Conservation (phyloP, 2,797 vertebrate genomes). For the Argya squamiceps region DNA sequence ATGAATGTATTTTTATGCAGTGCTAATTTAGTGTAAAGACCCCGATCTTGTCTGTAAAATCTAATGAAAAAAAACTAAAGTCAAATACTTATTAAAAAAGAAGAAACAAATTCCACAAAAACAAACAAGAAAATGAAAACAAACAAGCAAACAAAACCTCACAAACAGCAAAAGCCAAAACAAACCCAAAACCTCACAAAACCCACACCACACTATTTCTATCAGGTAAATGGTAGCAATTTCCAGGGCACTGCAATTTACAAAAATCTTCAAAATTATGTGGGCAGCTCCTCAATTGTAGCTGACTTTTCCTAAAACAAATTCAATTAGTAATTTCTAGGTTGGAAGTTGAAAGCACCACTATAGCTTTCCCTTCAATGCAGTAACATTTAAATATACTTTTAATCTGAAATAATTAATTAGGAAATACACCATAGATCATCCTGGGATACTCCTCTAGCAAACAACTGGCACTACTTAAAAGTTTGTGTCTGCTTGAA, state of each 20-base stretch:
- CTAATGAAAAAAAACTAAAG: background rate
- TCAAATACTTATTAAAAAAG: background rate
- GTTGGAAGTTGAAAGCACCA: background rate
- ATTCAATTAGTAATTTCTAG: conserved; percentile 21
- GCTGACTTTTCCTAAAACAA: conserved; percentile 14
- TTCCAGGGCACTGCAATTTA: background rate
- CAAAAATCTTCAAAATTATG: background rate
- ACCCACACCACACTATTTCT: background rate
- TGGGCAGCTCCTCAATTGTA: background rate
- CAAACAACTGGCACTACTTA: background rate
- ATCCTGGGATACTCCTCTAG: background rate
- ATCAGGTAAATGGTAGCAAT: background rate
- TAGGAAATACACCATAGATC: background rate
- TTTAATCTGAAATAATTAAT: conserved; percentile 38
- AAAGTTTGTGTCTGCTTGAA: background rate
- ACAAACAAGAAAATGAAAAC: background rate
- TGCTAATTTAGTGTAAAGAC: background rate
- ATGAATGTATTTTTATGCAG: background rate
- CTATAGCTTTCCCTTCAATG: background rate
- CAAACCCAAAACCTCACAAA: background rate
- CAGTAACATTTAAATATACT: background rate
- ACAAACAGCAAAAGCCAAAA: background rate
- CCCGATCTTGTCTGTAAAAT: background rate
- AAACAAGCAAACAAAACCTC: background rate
- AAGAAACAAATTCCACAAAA: background rate